Percentiles rank a stretch among this genome's conserved stretches.
These are phyloP conservation scores for Ahaetulla prasina DNA, from an alignment of 2,113 vertebrate species.

Conservation along the genomic window DNA sequence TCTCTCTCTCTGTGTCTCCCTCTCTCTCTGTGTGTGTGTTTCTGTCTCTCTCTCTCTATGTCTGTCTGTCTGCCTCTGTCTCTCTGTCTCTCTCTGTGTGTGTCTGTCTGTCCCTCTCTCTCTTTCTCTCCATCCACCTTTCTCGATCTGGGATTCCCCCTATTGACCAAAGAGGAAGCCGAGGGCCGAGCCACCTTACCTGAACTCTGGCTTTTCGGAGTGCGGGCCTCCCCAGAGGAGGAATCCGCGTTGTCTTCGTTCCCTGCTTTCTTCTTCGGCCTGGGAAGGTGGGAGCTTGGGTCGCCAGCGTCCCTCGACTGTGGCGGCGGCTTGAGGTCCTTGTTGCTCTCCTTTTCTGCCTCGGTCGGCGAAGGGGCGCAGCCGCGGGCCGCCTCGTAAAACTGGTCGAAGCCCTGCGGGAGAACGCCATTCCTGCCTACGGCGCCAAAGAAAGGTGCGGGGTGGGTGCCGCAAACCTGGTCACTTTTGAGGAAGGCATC, in stretches of 20 bases:
- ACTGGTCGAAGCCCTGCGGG: slow-evolving; percentile 96
- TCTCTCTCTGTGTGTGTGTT: too few species aligned
- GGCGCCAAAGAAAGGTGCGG: slow-evolving; percentile 82
- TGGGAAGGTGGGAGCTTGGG: slow-evolving; percentile 69
- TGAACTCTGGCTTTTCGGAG: slow-evolving; percentile 86
- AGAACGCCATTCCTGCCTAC: slow-evolving; percentile 94
- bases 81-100: too few species aligned
- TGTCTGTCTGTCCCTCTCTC: not conserved
- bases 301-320: slow-evolving; percentile 54
- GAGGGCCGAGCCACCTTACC: slow-evolving; percentile 64
- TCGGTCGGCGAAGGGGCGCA: slow-evolving; percentile 67
- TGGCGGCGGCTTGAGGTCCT: slow-evolving; percentile 72
- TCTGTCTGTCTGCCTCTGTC: too few species aligned
- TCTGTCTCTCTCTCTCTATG: too few species aligned
- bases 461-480: slow-evolving; percentile 76
- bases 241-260: slow-evolving; percentile 77
- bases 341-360: slow-evolving; percentile 65
- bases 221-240: slow-evolving; percentile 81
- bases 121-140: not conserved
- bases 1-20: too few species aligned
- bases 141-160: not conserved
- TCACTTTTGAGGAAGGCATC: slow-evolving; percentile 94
- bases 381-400: slow-evolving; percentile 81
- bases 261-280: slow-evolving; percentile 76
- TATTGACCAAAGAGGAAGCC: too few species aligned